Evolutionary conservation across 2,888 invertebrate genomes (phyloP).

Genomic region (Dromius quadrimaculatus): DNA sequence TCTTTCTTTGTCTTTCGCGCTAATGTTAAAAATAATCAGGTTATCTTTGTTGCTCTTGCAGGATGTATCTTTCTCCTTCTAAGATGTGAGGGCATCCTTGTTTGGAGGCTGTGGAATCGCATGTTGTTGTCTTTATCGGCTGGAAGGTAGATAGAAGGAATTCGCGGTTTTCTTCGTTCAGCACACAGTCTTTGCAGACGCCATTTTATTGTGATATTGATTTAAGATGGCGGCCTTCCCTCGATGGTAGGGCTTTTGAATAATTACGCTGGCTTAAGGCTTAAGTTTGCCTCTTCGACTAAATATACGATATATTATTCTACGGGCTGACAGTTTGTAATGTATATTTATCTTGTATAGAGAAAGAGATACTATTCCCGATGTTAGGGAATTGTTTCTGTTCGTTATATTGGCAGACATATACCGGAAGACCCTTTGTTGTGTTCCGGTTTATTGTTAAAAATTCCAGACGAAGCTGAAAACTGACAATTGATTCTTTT

Average conservation of each 20-base stretch:
- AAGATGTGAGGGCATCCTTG: slow-evolving; percentile 1
- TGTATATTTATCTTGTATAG: slow-evolving; percentile 39
- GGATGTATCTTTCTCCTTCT: slow-evolving; percentile 20
- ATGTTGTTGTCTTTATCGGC: slow-evolving; percentile 24
- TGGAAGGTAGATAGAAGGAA: slow-evolving; percentile 35
- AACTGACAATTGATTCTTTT: slow-evolving; percentile 31
- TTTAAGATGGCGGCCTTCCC: slow-evolving; percentile 42
- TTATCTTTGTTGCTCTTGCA: slow-evolving; percentile 7
- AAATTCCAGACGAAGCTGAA: slow-evolving; percentile 15
- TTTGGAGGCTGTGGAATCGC: not conserved
- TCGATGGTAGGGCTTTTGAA: slow-evolving; percentile 30
- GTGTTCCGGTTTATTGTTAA: slow-evolving; percentile 30
- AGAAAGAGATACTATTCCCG: slow-evolving; percentile 6
- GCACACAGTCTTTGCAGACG: slow-evolving; percentile 18
- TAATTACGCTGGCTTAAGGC: slow-evolving; percentile 37
- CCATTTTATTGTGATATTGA: slow-evolving; percentile 49
- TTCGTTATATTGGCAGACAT: slow-evolving; percentile 39
- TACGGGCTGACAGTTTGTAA: slow-evolving; percentile 26
- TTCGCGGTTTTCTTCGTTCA: slow-evolving; percentile 26
- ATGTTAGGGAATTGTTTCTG: slow-evolving; percentile 25
- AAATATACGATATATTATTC: slow-evolving; percentile 41
- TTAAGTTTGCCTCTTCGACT: slow-evolving; percentile 24
- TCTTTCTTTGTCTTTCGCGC: not conserved
- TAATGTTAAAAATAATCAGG: not conserved
- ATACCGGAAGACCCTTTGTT: slow-evolving; percentile 41